A percentile compares a stretch with the other conserved stretches of the same genome.
Evolutionary conservation across 2,797 vertebrate species (phyloP).

Genomic region (Xiphorhynchus erythropygius): DNA sequence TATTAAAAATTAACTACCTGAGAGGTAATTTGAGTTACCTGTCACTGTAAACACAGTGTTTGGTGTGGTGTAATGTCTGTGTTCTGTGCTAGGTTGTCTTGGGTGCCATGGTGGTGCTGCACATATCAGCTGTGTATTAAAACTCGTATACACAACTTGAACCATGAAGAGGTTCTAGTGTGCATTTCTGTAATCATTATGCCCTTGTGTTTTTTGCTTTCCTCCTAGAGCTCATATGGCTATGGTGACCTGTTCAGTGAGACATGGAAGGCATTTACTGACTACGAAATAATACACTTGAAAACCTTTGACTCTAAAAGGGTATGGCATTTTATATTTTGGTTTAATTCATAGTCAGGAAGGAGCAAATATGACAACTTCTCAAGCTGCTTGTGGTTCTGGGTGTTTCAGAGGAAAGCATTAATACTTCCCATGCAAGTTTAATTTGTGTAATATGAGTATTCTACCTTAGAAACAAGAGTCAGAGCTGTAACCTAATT

Average conservation of each 20-base stretch:
- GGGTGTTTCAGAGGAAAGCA: neutral
- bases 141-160: neutral
- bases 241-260: constrained; percentile 96
- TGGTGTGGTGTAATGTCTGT: neutral
- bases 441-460: neutral
- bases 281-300: constrained; percentile 89
- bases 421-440: neutral
- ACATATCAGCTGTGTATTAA: neutral
- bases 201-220: neutral
- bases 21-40: neutral
- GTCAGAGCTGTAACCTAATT: neutral
- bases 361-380: neutral
- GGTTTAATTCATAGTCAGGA: neutral
- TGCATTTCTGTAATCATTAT: neutral
- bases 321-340: constrained; percentile 74
- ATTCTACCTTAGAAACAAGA: neutral
- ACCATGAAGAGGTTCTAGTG: neutral
- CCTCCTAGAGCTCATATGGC: constrained; percentile 86
- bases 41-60: neutral
- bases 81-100: neutral
- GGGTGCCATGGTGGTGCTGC: fast-evolving
- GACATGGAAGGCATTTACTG: constrained; percentile 92
- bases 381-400: neutral
- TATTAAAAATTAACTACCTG: neutral
- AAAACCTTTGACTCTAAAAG: constrained; percentile 93